A percentile compares a stretch with the other conserved stretches of the same genome.
Conservation (phyloP, 2,113 vertebrate genomes). For the Candoia aspera region DNA sequence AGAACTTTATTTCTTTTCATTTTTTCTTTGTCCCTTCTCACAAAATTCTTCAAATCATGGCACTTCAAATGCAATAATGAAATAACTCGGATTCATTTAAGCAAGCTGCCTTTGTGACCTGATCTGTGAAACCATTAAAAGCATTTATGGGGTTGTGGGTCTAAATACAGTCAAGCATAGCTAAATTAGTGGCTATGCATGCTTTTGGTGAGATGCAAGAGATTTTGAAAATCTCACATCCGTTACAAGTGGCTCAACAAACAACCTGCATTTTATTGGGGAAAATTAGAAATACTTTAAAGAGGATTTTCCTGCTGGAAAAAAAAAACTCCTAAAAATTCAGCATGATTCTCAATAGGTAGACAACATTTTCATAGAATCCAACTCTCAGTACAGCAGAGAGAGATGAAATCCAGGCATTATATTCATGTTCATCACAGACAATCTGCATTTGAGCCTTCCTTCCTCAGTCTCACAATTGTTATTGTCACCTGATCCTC, state of each 20-base stretch:
- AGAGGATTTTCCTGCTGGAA: conserved; percentile 48
- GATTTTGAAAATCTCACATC: conserved; percentile 55
- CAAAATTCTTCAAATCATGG: background rate
- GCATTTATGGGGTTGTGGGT: background rate
- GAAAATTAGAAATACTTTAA: conserved; percentile 64
- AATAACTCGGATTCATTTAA: background rate
- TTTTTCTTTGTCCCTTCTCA: no score
- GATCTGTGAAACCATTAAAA: background rate
- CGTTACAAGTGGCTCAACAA: conserved; percentile 50
- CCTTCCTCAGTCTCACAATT: background rate
- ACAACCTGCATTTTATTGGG: conserved; percentile 56
- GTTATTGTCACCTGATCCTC: conserved; percentile 6
- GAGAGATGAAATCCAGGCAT: conserved; percentile 53
- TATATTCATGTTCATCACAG: conserved; percentile 53
- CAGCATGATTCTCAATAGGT: conserved; percentile 47
- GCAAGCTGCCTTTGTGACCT: background rate
- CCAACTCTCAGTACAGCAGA: conserved; percentile 35
- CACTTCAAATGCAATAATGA: background rate
- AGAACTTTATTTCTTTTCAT: no score
- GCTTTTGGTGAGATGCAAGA: conserved; percentile 49
- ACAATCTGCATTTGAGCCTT: background rate
- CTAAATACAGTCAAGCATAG: no score
- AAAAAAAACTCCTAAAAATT: no score
- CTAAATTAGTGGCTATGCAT: conserved; percentile 51
- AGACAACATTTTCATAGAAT: conserved; percentile 51